Conservation (phyloP, 2,113 vertebrate species). For the Trinectes maculatus region DNA sequence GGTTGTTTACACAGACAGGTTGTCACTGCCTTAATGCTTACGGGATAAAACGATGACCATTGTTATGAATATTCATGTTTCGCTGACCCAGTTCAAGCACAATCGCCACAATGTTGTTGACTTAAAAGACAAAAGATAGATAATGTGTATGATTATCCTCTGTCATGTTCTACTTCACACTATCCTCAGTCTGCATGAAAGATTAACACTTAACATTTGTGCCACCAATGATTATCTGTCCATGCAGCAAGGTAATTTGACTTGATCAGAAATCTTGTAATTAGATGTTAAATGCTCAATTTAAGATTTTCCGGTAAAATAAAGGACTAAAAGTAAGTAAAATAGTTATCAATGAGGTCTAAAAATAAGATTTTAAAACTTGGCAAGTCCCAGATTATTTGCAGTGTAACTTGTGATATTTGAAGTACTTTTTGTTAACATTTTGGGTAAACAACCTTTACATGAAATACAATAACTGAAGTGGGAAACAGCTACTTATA, state of each 20-base stretch:
- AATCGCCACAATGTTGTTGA: constrained; percentile 23
- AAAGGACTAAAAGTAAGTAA: too few relatives aligned
- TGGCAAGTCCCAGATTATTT: too few relatives aligned
- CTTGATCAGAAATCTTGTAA: too few relatives aligned
- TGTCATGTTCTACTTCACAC: not conserved
- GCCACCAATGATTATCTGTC: too few relatives aligned
- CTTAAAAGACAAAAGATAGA: constrained; percentile 18
- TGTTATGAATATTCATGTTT: constrained; percentile 60
- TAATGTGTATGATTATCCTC: not conserved
- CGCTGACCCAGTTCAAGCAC: constrained; percentile 51
- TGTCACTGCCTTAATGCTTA: constrained; percentile 62
- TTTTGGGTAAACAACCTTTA: too few relatives aligned
- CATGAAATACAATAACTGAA: too few relatives aligned
- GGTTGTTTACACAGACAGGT: constrained; percentile 71
- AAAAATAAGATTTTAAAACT: too few relatives aligned
- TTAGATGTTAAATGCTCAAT: not conserved
- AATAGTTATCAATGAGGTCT: too few relatives aligned
- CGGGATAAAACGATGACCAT: constrained; percentile 61
- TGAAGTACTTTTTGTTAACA: too few relatives aligned
- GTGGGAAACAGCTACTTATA: too few relatives aligned
- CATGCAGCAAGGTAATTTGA: too few relatives aligned
- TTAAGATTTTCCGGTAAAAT: not conserved
- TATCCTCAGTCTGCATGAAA: not conserved
- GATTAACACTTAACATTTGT: not conserved
- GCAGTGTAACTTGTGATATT: too few relatives aligned